phyloP scores from a whole-genome alignment of 1,140 invertebrate genomes.

The Nomia melanderi region DNA sequence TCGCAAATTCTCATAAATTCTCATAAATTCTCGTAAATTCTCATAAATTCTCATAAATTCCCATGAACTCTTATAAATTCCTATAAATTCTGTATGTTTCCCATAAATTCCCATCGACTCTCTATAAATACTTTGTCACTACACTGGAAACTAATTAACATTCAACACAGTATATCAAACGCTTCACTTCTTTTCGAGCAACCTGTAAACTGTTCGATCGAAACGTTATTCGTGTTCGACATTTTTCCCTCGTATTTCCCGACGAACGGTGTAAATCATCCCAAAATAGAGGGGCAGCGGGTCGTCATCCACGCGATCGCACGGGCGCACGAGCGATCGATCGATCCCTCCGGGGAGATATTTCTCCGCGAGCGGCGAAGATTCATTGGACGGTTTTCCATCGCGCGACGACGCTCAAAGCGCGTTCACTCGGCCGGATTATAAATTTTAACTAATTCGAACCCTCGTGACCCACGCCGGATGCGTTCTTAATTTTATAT shows the following conservation, averaged over 20 bases:
- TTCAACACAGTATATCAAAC: no score
- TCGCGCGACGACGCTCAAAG: background rate
- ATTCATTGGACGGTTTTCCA: background rate
- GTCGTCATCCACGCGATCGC: background rate
- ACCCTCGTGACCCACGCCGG: slow-evolving; percentile 39
- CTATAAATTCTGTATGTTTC: no score
- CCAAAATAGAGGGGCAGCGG: background rate
- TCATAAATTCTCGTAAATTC: no score
- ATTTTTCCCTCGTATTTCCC: slow-evolving; percentile 24
- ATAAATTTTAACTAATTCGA: slow-evolving; percentile 54
- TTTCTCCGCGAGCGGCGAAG: background rate
- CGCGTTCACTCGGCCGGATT: slow-evolving; percentile 23
- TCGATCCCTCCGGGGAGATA: background rate
- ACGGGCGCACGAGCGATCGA: slow-evolving; percentile 1
- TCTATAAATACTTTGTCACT: no score
- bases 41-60: no score
- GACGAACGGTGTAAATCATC: slow-evolving; percentile 44
- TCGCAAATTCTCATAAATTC: no score
- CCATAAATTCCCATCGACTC: no score
- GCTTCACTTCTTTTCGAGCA: no score
- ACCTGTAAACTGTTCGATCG: no score
- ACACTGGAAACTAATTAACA: no score
- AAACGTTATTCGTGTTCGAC: no score
- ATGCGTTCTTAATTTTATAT: slow-evolving; percentile 62
- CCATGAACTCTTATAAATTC: no score